These are phyloP conservation scores for Psittacula derbiana DNA, from an alignment of 2,797 vertebrate genomes.

Conservation along the genomic window DNA sequence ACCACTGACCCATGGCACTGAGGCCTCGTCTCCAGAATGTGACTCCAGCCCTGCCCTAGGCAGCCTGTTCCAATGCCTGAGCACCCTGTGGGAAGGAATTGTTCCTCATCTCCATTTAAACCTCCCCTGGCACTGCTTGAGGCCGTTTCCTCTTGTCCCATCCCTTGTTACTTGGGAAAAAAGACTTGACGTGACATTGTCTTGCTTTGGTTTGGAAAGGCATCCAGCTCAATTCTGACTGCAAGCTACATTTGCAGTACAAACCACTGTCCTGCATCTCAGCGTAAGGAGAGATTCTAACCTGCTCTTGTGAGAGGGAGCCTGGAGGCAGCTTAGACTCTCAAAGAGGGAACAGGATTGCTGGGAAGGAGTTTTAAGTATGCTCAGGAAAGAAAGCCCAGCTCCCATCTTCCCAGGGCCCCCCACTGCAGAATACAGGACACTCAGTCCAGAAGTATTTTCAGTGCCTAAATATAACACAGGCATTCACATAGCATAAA, in stretches of 20 bases:
- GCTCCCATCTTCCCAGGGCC: background rate
- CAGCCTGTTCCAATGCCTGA: background rate
- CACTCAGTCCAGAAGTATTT: conserved; percentile 24
- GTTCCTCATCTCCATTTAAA: background rate
- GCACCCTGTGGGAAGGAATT: background rate
- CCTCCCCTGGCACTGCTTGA: background rate
- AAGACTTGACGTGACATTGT: background rate
- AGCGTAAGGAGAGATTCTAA: background rate
- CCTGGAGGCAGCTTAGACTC: background rate
- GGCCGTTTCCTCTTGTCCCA: background rate
- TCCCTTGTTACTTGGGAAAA: background rate
- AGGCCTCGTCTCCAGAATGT: too few relatives aligned
- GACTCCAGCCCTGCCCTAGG: background rate
- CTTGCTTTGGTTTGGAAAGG: background rate
- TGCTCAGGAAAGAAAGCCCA: background rate
- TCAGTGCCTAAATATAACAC: conserved; percentile 50
- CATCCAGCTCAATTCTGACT: background rate
- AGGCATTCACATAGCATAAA: background rate
- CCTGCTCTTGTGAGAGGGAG: background rate
- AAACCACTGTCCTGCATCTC: background rate
- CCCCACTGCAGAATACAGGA: background rate
- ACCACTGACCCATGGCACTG: too few relatives aligned
- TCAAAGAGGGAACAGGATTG: background rate
- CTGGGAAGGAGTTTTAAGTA: background rate
- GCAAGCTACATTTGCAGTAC: background rate